Evolutionary conservation across 1,140 invertebrate species (phyloP).

Genomic region (Scaptomyza montana): DNA sequence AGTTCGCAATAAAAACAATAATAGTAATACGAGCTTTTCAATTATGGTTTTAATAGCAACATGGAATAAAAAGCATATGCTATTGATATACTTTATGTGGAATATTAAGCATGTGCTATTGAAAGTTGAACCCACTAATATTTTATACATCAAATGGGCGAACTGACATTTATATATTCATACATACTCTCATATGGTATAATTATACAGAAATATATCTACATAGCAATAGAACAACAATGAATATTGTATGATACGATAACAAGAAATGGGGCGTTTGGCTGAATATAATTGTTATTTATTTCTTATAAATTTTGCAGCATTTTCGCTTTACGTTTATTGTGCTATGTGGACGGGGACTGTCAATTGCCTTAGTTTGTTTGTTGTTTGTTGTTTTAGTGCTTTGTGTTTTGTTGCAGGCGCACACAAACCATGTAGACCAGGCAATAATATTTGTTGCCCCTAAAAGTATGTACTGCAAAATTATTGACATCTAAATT

Average conservation of each 20-base stretch:
- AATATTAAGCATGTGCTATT: not conserved
- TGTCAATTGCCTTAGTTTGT: conserved; percentile 24
- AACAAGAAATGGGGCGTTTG: not conserved
- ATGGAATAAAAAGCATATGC: no score
- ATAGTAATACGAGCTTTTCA: no score
- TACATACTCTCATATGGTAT: not conserved
- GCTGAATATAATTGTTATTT: conserved; percentile 41
- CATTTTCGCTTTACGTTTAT: conserved; percentile 40
- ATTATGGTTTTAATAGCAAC: no score
- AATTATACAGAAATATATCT: no score
- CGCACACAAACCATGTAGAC: conserved; percentile 31
- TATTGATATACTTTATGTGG: not conserved
- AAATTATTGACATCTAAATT: conserved; percentile 81
- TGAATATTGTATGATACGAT: not conserved
- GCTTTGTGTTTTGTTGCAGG: not conserved
- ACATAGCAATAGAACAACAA: no score
- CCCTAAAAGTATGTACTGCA: conserved; percentile 45
- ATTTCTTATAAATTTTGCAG: conserved; percentile 52
- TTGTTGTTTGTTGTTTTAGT: conserved; percentile 28
- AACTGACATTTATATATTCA: not conserved
- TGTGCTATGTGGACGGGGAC: conserved; percentile 13
- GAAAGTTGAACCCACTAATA: no score
- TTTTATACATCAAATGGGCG: no score
- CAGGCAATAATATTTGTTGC: conserved; percentile 56
- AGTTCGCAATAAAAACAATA: no score